Conservation (phyloP, 2,797 vertebrate genomes). For the Gobio occitaniae region DNA sequence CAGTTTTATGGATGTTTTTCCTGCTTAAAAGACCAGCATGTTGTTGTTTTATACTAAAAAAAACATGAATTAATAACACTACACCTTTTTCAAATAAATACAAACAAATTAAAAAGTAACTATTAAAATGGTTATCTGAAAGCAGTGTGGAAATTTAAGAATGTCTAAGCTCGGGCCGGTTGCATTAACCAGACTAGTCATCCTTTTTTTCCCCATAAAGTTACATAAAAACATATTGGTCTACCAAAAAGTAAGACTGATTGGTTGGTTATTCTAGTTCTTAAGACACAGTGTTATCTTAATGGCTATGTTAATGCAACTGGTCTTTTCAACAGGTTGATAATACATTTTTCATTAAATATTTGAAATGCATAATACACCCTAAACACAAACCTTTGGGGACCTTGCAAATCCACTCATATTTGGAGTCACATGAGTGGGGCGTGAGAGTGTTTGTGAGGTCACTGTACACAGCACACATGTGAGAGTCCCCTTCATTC, state of each 20-base stretch:
- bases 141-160: neutral
- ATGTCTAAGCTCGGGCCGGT: neutral
- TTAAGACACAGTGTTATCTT: too few relatives aligned
- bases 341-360: neutral
- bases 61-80: too few relatives aligned
- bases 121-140: neutral
- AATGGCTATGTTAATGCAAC: too few relatives aligned
- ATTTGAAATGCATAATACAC: neutral
- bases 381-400: constrained; percentile 80
- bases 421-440: constrained; percentile 82
- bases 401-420: constrained; percentile 96
- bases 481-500: constrained; percentile 83
- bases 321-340: neutral
- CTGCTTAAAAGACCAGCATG: neutral
- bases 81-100: neutral
- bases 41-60: neutral
- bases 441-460: constrained; percentile 79
- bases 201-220: neutral
- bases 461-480: constrained; percentile 86
- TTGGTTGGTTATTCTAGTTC: neutral
- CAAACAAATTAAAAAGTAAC: neutral
- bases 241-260: neutral
- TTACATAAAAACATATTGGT: neutral
- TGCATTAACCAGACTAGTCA: neutral
- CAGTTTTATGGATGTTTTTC: neutral